Conservation (phyloP, 2,888 invertebrate genomes). For the Oscheius onirici region DNA sequence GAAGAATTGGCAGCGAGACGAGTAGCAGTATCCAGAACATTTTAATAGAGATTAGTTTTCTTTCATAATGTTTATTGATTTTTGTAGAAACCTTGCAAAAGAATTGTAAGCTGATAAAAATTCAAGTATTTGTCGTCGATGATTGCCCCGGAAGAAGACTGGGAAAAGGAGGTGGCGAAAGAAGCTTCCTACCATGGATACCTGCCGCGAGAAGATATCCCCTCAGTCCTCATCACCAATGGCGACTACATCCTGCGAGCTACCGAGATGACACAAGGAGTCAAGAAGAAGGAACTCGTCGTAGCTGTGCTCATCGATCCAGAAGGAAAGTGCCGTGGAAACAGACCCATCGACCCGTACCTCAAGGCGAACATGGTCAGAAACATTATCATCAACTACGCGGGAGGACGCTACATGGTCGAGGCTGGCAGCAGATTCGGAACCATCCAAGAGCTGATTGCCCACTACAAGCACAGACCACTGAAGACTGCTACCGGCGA, state of each 20-base stretch:
- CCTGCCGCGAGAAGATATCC: conserved; percentile 17
- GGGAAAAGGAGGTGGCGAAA: too few relatives aligned
- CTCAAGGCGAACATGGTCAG: conserved; percentile 9
- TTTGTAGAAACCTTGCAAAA: too few relatives aligned
- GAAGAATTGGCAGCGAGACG: too few relatives aligned
- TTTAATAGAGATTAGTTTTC: too few relatives aligned
- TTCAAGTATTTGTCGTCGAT: too few relatives aligned
- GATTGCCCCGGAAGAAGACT: too few relatives aligned
- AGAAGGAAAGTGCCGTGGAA: not conserved
- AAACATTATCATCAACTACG: conserved; percentile 4
- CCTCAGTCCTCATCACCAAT: not conserved
- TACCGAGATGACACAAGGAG: not conserved
- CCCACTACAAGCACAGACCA: not conserved
- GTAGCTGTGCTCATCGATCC: conserved; percentile 22
- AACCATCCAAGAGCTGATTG: not conserved
- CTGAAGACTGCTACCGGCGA: not conserved
- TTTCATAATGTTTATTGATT: too few relatives aligned
- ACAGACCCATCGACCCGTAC: not conserved
- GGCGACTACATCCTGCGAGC: conserved; percentile 27
- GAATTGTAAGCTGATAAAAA: too few relatives aligned
- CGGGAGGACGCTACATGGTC: not conserved
- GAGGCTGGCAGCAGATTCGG: conserved; percentile 15
- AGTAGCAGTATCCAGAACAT: too few relatives aligned
- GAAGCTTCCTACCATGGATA: conserved; percentile 6
- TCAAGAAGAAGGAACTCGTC: conserved; percentile 6